Evolutionary conservation across 2,797 vertebrate species (phyloP).

Genomic region (Pseudopleuronectes americanus): DNA sequence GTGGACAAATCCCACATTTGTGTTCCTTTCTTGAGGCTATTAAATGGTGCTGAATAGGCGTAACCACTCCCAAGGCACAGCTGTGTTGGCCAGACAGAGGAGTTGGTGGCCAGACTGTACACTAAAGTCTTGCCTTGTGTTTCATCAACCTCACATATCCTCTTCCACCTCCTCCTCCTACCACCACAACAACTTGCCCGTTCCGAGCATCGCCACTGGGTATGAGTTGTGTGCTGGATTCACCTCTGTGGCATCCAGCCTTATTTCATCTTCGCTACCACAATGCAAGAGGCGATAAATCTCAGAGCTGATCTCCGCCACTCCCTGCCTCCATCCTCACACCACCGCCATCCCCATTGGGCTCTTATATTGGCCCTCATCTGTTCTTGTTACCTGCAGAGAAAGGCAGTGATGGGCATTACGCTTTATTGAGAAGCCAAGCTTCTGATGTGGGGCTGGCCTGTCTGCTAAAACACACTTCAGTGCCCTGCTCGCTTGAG

Average conservation of each 20-base stretch:
- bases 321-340: constrained; percentile 67
- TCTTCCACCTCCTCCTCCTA: constrained; percentile 38
- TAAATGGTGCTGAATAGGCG: constrained; percentile 81
- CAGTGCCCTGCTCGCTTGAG: constrained; percentile 73
- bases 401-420: constrained; percentile 78
- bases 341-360: constrained; percentile 51
- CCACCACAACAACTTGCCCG: constrained; percentile 57
- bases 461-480: constrained; percentile 79
- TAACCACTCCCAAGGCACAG: constrained; percentile 72
- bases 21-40: constrained; percentile 81
- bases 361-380: constrained; percentile 73
- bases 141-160: constrained; percentile 82
- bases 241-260: constrained; percentile 63
- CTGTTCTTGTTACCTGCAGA: constrained; percentile 83
- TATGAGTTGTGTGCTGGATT: constrained; percentile 58
- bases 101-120: constrained; percentile 71
- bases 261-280: constrained; percentile 72
- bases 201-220: constrained; percentile 63
- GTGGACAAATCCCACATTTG: constrained; percentile 79
- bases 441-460: constrained; percentile 73
- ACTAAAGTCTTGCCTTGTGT: constrained; percentile 79
- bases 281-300: constrained; percentile 72
- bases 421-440: constrained; percentile 74
- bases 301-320: constrained; percentile 72
- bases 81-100: constrained; percentile 64